A percentile compares a stretch with the other conserved stretches of the same genome.
Evolutionary conservation across 2,797 vertebrate genomes (phyloP).

Genomic region (Danionella dracula): DNA sequence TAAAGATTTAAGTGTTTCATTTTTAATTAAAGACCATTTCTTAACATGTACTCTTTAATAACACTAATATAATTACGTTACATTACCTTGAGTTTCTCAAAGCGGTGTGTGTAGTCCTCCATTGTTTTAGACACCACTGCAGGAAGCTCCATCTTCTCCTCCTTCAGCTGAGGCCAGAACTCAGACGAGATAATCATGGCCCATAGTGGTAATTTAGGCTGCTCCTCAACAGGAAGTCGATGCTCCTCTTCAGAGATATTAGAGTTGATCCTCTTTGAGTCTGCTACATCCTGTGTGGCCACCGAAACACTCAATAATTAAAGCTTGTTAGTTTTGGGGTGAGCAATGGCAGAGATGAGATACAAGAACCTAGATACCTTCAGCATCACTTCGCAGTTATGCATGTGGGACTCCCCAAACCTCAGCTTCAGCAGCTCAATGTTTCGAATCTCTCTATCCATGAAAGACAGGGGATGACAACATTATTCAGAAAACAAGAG

Average conservation of each 20-base stretch:
- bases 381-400: conserved; percentile 96
- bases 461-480: neutral
- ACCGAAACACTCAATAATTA: too few species aligned
- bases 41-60: too few species aligned
- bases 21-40: too few species aligned
- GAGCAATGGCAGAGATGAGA: neutral
- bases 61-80: too few species aligned
- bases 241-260: conserved; percentile 92
- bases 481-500: too few species aligned
- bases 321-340: too few species aligned
- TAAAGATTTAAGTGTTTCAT: too few species aligned
- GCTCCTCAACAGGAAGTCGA: conserved; percentile 77
- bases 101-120: conserved; percentile 89
- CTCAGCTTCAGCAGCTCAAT: conserved; percentile 95
- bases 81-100: conserved; percentile 89
- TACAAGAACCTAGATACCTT: conserved; percentile 77
- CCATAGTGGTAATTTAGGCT: conserved; percentile 76
- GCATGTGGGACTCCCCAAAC: conserved; percentile 96
- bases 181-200: conserved; percentile 91
- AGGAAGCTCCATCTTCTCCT: conserved; percentile 94
- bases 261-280: conserved; percentile 90
- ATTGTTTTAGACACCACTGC: conserved; percentile 78
- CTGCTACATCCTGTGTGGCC: conserved; percentile 85
- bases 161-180: conserved; percentile 96
- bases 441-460: conserved; percentile 88